A percentile compares a stretch with the other conserved stretches of the same genome.
phyloP scores from a whole-genome alignment of 1,140 invertebrate species.

The Bradysia coprophila region DNA sequence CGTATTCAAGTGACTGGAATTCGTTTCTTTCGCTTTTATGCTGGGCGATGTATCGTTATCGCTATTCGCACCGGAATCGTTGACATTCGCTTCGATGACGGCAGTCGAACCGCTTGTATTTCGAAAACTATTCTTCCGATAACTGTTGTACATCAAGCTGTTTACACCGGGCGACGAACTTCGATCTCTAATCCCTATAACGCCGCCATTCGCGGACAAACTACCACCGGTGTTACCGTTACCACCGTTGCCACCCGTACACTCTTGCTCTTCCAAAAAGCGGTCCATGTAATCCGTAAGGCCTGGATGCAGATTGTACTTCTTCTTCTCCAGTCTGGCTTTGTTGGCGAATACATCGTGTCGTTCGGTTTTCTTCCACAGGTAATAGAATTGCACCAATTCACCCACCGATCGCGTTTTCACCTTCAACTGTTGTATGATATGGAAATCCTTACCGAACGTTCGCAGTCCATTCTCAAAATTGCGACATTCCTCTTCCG shows the following conservation, averaged over 20 bases:
- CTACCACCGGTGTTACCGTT: not conserved
- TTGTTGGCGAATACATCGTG: constrained; percentile 83
- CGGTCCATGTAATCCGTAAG: constrained; percentile 75
- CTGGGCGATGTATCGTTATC: too few relatives aligned
- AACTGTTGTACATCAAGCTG: not conserved
- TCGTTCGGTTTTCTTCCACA: constrained; percentile 97
- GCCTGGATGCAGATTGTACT: constrained; percentile 70
- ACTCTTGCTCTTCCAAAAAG: constrained; percentile 65
- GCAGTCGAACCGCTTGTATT: not conserved
- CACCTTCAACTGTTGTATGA: constrained; percentile 86
- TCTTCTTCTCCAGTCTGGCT: constrained; percentile 67
- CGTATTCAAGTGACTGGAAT: too few relatives aligned
- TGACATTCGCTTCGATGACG: not conserved
- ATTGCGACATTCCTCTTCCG: constrained; percentile 91
- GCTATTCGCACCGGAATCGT: not conserved
- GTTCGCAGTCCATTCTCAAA: constrained; percentile 86
- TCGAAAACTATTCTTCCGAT: not conserved
- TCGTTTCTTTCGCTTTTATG: too few relatives aligned
- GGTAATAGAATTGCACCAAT: constrained; percentile 94
- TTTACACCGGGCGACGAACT: not conserved
- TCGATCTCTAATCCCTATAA: not conserved
- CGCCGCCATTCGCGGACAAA: not conserved
- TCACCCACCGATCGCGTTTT: constrained; percentile 89
- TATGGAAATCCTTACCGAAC: constrained; percentile 92
- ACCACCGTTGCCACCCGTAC: constrained; percentile 8